Percentiles rank a stretch among this genome's conserved stretches.
Conservation (phyloP, 2,888 invertebrate species). For the Leucophenga maculata region DNA sequence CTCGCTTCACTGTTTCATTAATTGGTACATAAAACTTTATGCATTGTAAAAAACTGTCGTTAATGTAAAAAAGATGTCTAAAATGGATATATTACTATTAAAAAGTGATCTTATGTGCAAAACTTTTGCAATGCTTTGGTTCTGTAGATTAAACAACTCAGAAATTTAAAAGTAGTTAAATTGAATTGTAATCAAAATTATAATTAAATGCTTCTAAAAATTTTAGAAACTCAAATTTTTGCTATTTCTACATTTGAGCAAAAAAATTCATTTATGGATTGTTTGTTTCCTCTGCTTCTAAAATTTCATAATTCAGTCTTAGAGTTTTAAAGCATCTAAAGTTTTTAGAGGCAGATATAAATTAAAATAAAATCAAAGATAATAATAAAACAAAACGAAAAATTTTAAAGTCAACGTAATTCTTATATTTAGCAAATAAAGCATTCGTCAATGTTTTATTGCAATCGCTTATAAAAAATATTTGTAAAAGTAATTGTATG, state of each 20-base stretch:
- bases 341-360: conserved; percentile 38
- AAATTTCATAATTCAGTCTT: conserved; percentile 50
- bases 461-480: not conserved
- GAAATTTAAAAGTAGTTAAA: not conserved
- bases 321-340: conserved; percentile 42
- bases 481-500: not conserved
- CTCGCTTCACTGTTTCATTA: not conserved
- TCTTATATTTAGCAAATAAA: conserved; percentile 26
- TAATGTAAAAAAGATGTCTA: not conserved
- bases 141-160: too few species aligned
- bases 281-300: conserved; percentile 26
- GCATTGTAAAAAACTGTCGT: not conserved
- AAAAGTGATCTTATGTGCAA: too few species aligned
- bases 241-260: conserved; percentile 51
- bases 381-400: conserved; percentile 45
- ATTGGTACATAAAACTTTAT: not conserved
- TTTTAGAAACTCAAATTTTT: conserved; percentile 38
- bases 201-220: conserved; percentile 2
- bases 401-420: conserved; percentile 28
- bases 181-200: not conserved
- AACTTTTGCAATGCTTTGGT: too few species aligned
- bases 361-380: conserved; percentile 37
- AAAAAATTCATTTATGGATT: conserved; percentile 32
- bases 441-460: conserved; percentile 2
- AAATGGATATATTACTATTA: too few species aligned